A percentile compares a stretch with the other conserved stretches of the same genome.
Conservation (phyloP, 2,888 invertebrate genomes). For the Erebia palarica region DNA sequence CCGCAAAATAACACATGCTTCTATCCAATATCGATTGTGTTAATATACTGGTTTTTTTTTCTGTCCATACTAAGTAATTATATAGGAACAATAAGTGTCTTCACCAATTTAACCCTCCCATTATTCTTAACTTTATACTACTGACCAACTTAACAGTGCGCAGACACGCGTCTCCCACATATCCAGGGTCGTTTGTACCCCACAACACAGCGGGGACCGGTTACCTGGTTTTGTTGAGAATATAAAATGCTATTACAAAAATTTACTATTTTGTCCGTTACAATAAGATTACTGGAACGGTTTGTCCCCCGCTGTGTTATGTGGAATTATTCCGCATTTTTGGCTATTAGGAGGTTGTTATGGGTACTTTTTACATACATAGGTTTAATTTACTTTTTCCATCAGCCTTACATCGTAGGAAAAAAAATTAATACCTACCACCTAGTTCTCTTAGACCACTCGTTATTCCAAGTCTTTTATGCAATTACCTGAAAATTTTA, state of each 20-base stretch:
- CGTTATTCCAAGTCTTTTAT: too few species aligned
- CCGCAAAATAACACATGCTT: too few species aligned
- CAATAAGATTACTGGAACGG: neutral
- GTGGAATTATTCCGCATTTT: slow-evolving; percentile 1
- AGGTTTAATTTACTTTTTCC: too few species aligned
- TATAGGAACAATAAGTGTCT: slow-evolving; percentile 8
- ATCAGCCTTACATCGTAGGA: too few species aligned
- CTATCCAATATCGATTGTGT: too few species aligned
- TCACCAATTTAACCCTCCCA: slow-evolving; percentile 13
- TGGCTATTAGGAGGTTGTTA: neutral
- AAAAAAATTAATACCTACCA: too few species aligned
- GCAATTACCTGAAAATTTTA: too few species aligned
- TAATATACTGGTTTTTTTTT: neutral
- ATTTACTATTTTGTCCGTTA: slow-evolving; percentile 18
- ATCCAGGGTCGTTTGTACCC: slow-evolving; percentile 37
- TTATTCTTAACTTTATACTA: slow-evolving; percentile 40
- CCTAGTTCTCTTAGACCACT: too few species aligned
- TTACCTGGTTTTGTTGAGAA: slow-evolving; percentile 32
- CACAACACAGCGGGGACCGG: slow-evolving; percentile 51
- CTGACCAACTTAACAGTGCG: slow-evolving; percentile 48
- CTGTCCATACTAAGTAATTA: neutral
- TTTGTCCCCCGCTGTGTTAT: slow-evolving; percentile 22
- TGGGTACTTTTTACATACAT: neutral
- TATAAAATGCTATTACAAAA: slow-evolving; percentile 19
- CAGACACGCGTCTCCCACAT: slow-evolving; percentile 52